Conservation (phyloP, 2,888 invertebrate species). For the Drosophila gaucha region DNA sequence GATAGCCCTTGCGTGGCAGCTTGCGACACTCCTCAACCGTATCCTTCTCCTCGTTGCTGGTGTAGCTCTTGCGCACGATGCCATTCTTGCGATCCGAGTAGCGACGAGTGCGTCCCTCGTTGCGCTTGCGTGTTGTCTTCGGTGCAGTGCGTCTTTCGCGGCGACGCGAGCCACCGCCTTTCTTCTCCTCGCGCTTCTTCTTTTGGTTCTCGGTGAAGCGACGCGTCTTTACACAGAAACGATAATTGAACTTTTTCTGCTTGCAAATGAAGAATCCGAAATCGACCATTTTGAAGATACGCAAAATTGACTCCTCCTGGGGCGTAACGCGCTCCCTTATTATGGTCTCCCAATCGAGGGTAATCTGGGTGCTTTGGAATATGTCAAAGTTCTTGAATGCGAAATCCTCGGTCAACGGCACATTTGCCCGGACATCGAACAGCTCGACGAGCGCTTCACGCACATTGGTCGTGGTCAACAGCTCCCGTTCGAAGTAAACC, state of each 20-base stretch:
- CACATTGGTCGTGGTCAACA: conserved; percentile 83
- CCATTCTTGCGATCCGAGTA: conserved; percentile 84
- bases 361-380: conserved; percentile 88
- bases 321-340: conserved; percentile 83
- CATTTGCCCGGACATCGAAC: conserved; percentile 87
- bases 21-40: conserved; percentile 84
- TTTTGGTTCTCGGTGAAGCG: conserved; percentile 82
- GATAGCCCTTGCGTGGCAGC: conserved; percentile 83
- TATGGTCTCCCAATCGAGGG: conserved; percentile 88
- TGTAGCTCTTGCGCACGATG: conserved; percentile 83
- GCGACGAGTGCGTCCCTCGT: conserved; percentile 83
- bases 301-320: conserved; percentile 90
- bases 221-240: conserved; percentile 83
- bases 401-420: conserved; percentile 91
- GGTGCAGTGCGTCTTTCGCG: conserved; percentile 83
- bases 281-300: conserved; percentile 91
- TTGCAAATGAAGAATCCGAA: conserved; percentile 88
- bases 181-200: conserved; percentile 84
- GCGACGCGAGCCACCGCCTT: conserved; percentile 79
- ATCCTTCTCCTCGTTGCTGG: conserved; percentile 84
- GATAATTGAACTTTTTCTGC: conserved; percentile 84
- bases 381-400: conserved; percentile 89
- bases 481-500: conserved; percentile 84
- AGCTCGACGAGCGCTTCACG: conserved; percentile 85
- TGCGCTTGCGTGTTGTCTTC: conserved; percentile 81